phyloP scores from a whole-genome alignment of 2,888 invertebrate genomes.

The Chymomyza fuscimana region DNA sequence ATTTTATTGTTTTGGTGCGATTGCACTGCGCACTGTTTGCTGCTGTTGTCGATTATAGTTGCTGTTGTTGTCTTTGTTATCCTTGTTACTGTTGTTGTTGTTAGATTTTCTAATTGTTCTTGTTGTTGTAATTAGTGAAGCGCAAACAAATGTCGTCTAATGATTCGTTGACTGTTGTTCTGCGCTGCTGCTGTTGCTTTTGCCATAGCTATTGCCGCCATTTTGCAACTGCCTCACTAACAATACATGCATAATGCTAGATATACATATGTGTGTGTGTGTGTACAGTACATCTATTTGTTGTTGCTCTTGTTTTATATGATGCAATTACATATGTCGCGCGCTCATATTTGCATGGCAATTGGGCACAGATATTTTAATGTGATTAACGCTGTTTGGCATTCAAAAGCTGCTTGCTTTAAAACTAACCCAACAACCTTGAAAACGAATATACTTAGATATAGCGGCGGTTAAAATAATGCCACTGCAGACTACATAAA shows the following conservation, averaged over 20 bases:
- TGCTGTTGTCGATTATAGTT: constrained; percentile 19
- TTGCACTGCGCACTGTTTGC: constrained; percentile 59
- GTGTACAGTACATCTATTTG: constrained; percentile 14
- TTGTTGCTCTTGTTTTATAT: constrained; percentile 52
- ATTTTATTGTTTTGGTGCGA: constrained; percentile 74
- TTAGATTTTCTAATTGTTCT: constrained; percentile 38
- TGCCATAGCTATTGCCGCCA: constrained; percentile 9
- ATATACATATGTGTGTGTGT: constrained; percentile 11
- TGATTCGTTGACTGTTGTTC: constrained; percentile 58
- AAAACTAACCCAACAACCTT: constrained; percentile 12
- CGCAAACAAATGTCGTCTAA: constrained; percentile 75
- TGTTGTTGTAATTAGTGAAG: constrained; percentile 74
- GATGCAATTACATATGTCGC: constrained; percentile 69
- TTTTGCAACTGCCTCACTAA: constrained; percentile 3
- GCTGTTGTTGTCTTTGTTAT: constrained; percentile 26
- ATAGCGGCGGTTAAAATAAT: no score
- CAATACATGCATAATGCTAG: not conserved
- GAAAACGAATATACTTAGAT: constrained; percentile 7
- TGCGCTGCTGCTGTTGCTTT: constrained; percentile 11
- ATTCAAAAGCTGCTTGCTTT: not conserved
- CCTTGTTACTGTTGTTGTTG: constrained; percentile 25
- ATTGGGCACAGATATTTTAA: constrained; percentile 55
- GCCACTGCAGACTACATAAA: no score
- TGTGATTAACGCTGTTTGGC: constrained; percentile 42
- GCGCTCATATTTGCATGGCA: constrained; percentile 60